Evolutionary conservation across 2,113 vertebrate genomes (phyloP).

Genomic region (Nicator chloris): DNA sequence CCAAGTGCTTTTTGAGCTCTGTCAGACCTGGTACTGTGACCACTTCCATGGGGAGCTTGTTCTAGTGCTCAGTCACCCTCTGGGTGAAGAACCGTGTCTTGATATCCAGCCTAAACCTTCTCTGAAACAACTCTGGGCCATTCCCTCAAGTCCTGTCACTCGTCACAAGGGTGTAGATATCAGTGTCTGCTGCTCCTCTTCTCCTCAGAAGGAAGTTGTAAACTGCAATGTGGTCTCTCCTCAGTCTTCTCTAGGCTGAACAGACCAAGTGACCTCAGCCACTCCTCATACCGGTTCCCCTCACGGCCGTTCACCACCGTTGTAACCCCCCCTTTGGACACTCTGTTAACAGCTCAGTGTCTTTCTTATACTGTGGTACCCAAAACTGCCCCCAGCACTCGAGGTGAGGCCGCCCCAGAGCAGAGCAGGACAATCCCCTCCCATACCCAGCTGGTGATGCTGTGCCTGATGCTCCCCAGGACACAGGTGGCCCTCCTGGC

Average conservation of each 20-base stretch:
- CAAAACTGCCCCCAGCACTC: accelerated
- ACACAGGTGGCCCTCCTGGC: accelerated
- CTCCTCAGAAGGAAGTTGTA: background rate
- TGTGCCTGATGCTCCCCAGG: background rate
- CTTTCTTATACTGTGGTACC: background rate
- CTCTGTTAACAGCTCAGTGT: background rate
- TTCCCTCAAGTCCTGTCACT: accelerated
- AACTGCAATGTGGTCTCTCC: background rate
- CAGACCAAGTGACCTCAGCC: background rate
- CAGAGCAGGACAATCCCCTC: background rate
- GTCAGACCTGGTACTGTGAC: background rate
- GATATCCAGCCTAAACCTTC: background rate
- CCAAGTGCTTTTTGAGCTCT: background rate
- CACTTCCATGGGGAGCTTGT: background rate
- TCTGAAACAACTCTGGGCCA: background rate
- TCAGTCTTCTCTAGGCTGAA: background rate
- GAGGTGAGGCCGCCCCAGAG: background rate
- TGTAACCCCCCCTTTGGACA: accelerated
- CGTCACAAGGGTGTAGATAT: background rate
- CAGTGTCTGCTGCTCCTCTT: background rate
- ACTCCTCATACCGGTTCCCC: accelerated
- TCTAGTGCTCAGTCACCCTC: background rate
- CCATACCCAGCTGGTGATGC: accelerated
- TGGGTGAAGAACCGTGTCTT: background rate
- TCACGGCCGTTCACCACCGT: background rate